Percentiles rank a stretch among this genome's conserved stretches.
phyloP scores from a whole-genome alignment of 2,113 vertebrate genomes.

The Peromyscus maniculatus region DNA sequence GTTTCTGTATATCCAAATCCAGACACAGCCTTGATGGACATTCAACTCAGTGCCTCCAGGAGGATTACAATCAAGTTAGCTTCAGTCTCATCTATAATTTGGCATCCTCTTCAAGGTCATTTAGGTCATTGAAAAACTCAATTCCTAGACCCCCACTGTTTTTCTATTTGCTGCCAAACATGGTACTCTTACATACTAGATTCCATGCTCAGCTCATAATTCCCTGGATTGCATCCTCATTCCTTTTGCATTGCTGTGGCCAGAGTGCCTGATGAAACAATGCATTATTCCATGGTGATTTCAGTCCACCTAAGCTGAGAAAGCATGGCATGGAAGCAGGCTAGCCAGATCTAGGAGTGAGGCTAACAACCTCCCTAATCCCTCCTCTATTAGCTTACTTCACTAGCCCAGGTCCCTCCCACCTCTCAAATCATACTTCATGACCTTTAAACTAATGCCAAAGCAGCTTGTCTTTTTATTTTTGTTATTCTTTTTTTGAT shows the following conservation, averaged over 20 bases:
- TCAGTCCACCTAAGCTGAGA: background rate
- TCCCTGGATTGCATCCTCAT: background rate
- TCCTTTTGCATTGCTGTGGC: background rate
- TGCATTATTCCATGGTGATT: background rate
- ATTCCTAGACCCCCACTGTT: background rate
- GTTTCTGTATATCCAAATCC: background rate
- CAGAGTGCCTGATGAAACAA: background rate
- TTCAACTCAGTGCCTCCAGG: background rate
- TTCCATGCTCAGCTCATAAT: background rate
- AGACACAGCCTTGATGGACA: background rate
- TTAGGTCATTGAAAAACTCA: background rate
- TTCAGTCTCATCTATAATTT: background rate
- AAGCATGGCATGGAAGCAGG: background rate
- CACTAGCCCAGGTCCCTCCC: too few species aligned
- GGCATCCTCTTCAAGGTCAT: background rate
- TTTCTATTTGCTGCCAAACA: background rate
- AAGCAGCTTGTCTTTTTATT: background rate
- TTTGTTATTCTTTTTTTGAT: background rate
- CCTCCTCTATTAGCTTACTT: background rate
- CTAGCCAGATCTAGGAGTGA: background rate
- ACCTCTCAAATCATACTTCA: background rate
- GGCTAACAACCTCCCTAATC: background rate
- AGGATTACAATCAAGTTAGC: background rate
- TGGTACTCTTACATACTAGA: background rate
- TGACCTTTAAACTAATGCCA: background rate